Evolutionary conservation across 1,140 invertebrate species (phyloP), one percentile per base, ranked within the genome.

Genomic region (Drosophila tropicalis): DNA sequence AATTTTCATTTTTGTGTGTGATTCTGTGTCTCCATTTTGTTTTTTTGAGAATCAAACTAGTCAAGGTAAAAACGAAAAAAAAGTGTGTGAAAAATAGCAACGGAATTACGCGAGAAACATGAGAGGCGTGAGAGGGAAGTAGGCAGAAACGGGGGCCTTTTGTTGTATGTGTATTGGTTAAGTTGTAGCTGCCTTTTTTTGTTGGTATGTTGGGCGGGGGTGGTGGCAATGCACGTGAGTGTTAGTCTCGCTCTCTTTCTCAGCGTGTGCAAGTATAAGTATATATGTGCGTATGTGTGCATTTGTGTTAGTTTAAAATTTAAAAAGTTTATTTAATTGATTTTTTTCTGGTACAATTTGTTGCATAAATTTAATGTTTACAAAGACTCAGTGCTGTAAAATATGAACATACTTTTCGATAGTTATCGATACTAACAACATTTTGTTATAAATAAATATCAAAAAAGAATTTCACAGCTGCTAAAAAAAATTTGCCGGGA

Each of bases 351-450:
- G 36, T 39, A 39, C 36, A 39, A 5, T 39, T 47, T 51, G 41
- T 79, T 83, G 83, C 84, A 86, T 79, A 86, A 86, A 86, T 87
- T 87, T 70, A 86, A 81, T 86, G 84, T 83, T 87, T 87, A 79
- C 82, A 87, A 72, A 72, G 25, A 47, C 41, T 32, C 72, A 86
- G 82, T 82, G 79, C 68, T 82, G 75, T 40, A 65, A 70, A 60
- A 71, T 67, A 75, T 22, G 54, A 39, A 66, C 70, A 62, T 6
- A 13, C 1, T 19, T 22, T 13, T 44, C 60, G 60, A 41, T 62
- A 41, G 0, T 12, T 22, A 41, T 22, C 39, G 10, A 41, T 15
- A 62, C 13, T 5, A 62, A 25, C n/a, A 40, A 61, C 32, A 51
- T 62, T 32, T 40, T 17, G 39, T 44, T 19, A n/a, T 56, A 51